Conservation (phyloP, 2,113 vertebrate species). For the Callithrix jacchus region DNA sequence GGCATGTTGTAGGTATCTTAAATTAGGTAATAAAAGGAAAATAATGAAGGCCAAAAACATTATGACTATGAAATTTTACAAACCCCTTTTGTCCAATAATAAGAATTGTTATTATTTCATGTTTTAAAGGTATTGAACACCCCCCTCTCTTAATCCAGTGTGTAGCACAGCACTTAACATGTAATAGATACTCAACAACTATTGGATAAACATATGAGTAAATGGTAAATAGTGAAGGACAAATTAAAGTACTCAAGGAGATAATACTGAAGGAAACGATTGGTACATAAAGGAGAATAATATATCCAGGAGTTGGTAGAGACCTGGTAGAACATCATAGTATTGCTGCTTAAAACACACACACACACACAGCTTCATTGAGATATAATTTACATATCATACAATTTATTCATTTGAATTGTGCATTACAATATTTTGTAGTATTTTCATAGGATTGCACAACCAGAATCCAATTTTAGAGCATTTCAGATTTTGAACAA, state of each 20-base stretch:
- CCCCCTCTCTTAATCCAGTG: neutral
- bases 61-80: neutral
- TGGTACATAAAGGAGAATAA: neutral
- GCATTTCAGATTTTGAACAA: neutral
- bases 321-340: neutral
- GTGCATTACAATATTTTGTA: neutral
- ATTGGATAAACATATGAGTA: neutral
- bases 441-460: neutral
- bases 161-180: neutral
- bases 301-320: no score
- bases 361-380: neutral
- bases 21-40: neutral
- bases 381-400: neutral
- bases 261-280: neutral
- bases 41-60: neutral
- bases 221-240: neutral
- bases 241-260: neutral
- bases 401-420: neutral
- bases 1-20: neutral
- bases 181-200: neutral
- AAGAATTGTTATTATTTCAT: neutral
- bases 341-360: neutral
- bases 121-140: neutral
- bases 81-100: neutral
- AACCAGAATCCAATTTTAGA: neutral